Conservation (phyloP, 2,113 vertebrate genomes). For the Castor canadensis region DNA sequence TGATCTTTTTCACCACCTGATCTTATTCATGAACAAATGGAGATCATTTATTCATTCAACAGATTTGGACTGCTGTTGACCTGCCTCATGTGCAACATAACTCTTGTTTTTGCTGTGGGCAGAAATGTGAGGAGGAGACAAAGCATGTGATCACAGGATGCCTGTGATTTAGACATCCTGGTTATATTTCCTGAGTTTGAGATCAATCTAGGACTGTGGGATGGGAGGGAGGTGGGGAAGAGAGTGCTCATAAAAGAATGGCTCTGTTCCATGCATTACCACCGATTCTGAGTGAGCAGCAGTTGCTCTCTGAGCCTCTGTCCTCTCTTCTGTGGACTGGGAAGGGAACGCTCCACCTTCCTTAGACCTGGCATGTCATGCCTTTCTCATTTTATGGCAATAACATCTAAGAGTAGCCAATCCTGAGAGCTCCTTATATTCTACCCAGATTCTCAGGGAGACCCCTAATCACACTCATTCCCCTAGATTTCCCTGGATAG, state of each 20-base stretch:
- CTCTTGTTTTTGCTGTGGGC: background rate
- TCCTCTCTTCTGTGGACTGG: background rate
- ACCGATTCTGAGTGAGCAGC: background rate
- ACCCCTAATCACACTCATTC: background rate
- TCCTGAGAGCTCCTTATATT: background rate
- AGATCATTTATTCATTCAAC: background rate
- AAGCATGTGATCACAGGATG: background rate
- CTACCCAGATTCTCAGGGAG: background rate
- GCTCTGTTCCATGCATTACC: background rate
- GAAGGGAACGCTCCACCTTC: background rate
- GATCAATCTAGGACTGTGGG: background rate
- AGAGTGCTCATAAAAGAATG: background rate
- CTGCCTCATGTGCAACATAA: rapidly evolving
- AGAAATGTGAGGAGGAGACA: background rate
- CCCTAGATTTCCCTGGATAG: constrained; percentile 42
- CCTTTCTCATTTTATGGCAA: background rate
- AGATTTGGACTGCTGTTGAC: background rate
- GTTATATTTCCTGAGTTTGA: background rate
- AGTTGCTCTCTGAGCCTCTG: background rate
- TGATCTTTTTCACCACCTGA: background rate
- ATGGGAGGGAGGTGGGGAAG: background rate
- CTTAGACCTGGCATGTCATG: background rate
- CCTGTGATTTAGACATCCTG: background rate
- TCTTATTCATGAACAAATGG: background rate
- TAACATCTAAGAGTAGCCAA: background rate